Conservation (phyloP, 2,113 vertebrate genomes). For the Mixornis gularis region DNA sequence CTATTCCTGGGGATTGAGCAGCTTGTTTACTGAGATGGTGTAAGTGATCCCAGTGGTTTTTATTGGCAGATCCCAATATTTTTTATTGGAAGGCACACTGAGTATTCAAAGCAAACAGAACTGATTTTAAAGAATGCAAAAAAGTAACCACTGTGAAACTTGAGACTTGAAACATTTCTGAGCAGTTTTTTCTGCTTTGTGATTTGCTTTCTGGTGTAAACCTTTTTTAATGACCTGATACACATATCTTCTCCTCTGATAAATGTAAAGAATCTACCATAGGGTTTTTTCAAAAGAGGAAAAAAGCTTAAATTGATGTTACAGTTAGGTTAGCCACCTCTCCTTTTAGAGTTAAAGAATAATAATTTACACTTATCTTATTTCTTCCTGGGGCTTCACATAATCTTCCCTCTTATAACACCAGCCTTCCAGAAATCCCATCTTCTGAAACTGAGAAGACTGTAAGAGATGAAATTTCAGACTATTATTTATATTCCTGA, state of each 20-base stretch:
- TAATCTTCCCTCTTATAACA: not conserved
- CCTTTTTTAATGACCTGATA: not conserved
- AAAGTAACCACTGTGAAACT: not conserved
- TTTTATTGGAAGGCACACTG: not conserved
- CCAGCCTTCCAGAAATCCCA: not conserved
- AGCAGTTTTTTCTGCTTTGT: not conserved
- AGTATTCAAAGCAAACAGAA: conserved; percentile 45
- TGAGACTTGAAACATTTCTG: not conserved
- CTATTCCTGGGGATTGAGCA: conserved; percentile 4
- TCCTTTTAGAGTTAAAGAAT: not conserved
- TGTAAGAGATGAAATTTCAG: not conserved
- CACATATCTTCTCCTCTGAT: not conserved
- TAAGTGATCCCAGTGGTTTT: conserved; percentile 40
- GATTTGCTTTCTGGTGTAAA: not conserved
- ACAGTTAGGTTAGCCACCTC: not conserved
- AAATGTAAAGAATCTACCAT: not conserved
- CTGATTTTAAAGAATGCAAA: conserved; percentile 18
- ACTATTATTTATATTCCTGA: not conserved
- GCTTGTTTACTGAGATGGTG: conserved; percentile 45
- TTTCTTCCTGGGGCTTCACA: not conserved
- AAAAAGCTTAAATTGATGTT: not conserved
- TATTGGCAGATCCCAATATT: not conserved
- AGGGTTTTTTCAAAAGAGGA: not conserved
- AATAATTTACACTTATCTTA: not conserved
- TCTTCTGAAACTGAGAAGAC: not conserved